Base-by-base conservation (phyloP, 2,113 vertebrate genomes). In the Microcebus lehilahytsara region DNA sequence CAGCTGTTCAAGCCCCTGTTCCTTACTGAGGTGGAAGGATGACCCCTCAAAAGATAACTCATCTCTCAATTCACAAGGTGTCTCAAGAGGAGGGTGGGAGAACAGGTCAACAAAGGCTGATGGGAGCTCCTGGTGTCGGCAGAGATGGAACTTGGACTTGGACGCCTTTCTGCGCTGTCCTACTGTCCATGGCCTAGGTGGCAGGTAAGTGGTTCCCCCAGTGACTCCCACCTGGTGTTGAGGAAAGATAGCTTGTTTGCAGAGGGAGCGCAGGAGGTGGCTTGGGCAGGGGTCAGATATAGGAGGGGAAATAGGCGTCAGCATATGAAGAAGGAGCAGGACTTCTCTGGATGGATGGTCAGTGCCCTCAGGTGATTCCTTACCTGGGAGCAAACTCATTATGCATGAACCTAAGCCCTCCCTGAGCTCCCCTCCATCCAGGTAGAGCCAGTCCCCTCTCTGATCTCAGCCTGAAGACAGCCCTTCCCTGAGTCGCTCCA, bases 141-240 rank as follows among this genome's bases (percentile, higher is more conserved):
- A 97, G 95, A 97, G 60, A 98, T 98, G 97, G 96, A 97, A 67
- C 75, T 90, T 53, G 93, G 93, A 97, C 66, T 72, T 42, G 75
- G 92, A 97, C 77, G 80, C 79, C 90, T 92, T 71, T 62, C 97
- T 10, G 71, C 56, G 49, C 95, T 88, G 88, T 72, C 71, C 94
- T n/a, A 40, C 84, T 66, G 80, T 87, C 75, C 58, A 30, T 58
- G 16, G 75, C 90, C 86, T 85, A 88, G 53, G 75, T 30, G 34
- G 60, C 97, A 97, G 97, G 97, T 98, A 92, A 98, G 97, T 90
- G 58, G 17, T 27, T 90, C 84, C 42, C 74, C 34, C 23, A n/a
- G n/a, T 9, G 64, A 79, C 40, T 71, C 74, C 56, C 42, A 17
- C 40, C n/a, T 42, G 87, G 25, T 71, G 40, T 32, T 17, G 74